These are phyloP conservation scores for Pyrocoelia pectoralis DNA, from an alignment of 2,888 invertebrate species.

Conservation along the genomic window DNA sequence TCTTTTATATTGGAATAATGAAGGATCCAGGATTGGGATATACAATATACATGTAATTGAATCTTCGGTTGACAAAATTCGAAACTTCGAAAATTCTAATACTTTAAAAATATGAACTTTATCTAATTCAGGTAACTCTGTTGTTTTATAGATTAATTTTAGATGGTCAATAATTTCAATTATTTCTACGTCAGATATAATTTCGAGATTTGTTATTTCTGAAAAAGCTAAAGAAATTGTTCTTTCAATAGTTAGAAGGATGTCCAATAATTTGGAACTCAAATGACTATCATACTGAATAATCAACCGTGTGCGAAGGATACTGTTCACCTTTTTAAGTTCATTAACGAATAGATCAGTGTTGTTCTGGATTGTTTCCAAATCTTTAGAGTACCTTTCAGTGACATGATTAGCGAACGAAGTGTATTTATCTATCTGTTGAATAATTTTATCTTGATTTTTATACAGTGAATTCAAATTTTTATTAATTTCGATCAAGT, in stretches of 20 bases:
- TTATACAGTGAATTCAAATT: conserved; percentile 14
- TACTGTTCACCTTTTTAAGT: too few relatives aligned
- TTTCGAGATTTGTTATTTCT: conserved; percentile 17
- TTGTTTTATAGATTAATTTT: conserved; percentile 12
- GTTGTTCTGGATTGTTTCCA: conserved; percentile 15
- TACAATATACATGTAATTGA: conserved; percentile 23
- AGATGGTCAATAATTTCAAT: conserved; percentile 15
- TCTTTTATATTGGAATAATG: conserved; percentile 15
- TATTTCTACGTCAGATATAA: conserved; percentile 14
- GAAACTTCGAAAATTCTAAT: conserved; percentile 24
- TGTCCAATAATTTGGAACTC: neutral
- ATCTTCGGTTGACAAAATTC: conserved; percentile 7
- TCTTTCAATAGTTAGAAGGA: conserved; percentile 14
- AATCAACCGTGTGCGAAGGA: too few relatives aligned
- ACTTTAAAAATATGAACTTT: conserved; percentile 18
- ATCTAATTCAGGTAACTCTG: conserved; percentile 14
- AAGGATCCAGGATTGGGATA: conserved; percentile 27
- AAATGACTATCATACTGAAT: conserved; percentile 5
- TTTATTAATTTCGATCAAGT: conserved; percentile 1
- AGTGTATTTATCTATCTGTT: conserved; percentile 26
- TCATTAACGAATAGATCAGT: conserved; percentile 7
- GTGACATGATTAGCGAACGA: conserved; percentile 34
- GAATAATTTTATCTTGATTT: conserved; percentile 26
- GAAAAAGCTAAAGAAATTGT: conserved; percentile 16
- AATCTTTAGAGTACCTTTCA: conserved; percentile 18